Evolutionary conservation across 2,888 invertebrate genomes (phyloP), one percentile per base, ranked within the genome.

Genomic region (Zonitis immaculata): DNA sequence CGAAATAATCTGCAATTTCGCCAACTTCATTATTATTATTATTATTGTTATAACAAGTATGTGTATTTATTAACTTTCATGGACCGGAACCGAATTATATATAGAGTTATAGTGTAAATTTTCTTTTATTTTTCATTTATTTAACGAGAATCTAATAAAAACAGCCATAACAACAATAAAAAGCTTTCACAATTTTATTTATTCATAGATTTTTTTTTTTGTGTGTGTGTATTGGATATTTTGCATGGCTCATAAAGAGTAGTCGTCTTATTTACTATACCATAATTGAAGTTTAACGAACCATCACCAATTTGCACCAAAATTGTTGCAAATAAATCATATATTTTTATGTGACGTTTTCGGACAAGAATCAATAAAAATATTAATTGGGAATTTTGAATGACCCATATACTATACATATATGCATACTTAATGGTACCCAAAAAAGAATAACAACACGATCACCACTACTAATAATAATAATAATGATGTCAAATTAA

Each of bases 301-400:
- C 18, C 39, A 35, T 8, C 32, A 18, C 16, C 39, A 20, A 39
- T 32, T 32, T 32, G 14, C 14, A 14, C 32, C 32, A 32, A 32
- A 32, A n/a, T n/a, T n/a, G n/a, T 3, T 3, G 12, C 14, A 14
- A 11, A 44, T 54, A 54, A 54, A 54, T 54, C 54, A 51, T 39
- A n/a, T n/a, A 12, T 28, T 47, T 54, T 54, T 54, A 54, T 54
- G 50, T 9, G 22, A 44, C 25, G n/a, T 25, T 47, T 54, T 48
- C n/a, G 20, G 45, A 44, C 51, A 26, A 45, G 32, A 43, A 27
- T 39, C 39, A 11, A 20, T 39, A 39, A 39, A 22, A 32, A 54
- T 46, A 44, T 25, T 51, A 47, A 44, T 48, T 30, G 42, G 6
- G 18, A 39, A 39, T 39, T 39, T 39, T 35, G 1, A 16, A 11